Base-by-base conservation (phyloP, 1,140 invertebrate species). In the Globodera ellingtonae region DNA sequence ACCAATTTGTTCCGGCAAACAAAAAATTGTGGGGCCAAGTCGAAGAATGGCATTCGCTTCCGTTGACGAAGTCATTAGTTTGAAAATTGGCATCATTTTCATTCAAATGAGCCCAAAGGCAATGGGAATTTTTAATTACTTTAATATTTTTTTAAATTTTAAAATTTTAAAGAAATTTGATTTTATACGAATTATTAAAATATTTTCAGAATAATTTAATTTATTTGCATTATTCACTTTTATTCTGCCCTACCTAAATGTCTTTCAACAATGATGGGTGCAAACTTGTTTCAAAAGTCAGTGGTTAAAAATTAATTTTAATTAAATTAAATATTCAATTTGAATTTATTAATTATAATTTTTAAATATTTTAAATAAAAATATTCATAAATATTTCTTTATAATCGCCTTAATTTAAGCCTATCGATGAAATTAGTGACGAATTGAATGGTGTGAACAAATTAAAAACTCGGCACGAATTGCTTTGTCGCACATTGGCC, bases 401-500 rank as follows among this genome's bases (percentile, higher is more conserved):
- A 52, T 9, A 9, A 13, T 13, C 10, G 7, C 50, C 50, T 67
- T 67, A 73, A 73, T 74, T 52, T 67, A 35, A 79, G 72, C 79
- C 78, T 10, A 46, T 72, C 18, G 78, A 81, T 48, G 78, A 79
- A 15, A 79, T 79, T 62, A 7, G 74, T n/a, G 47, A 50, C 44
- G 78, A 79, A 71, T 21, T 79, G 73, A 50, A 79, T 35, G 15
- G 76, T n/a, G 50, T 81, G 18, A 79, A 79, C 62, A 52, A 75
- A 47, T 80, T 79, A 15, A 44, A 78, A 21, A 44, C 65, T 4
- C 75, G 76, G 56, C 78, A 79, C 52, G 78, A 79, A 35, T n/a
- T 62, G 72, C 15, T 79, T 46, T 79, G 78, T 79, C 71, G 79
- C 10, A 78, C 78, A 13, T 79, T 79, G 46, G 79, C 71, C 18